Evolutionary conservation across 2,888 invertebrate genomes (phyloP).

Genomic region (Ramazzottius varieornatus): DNA sequence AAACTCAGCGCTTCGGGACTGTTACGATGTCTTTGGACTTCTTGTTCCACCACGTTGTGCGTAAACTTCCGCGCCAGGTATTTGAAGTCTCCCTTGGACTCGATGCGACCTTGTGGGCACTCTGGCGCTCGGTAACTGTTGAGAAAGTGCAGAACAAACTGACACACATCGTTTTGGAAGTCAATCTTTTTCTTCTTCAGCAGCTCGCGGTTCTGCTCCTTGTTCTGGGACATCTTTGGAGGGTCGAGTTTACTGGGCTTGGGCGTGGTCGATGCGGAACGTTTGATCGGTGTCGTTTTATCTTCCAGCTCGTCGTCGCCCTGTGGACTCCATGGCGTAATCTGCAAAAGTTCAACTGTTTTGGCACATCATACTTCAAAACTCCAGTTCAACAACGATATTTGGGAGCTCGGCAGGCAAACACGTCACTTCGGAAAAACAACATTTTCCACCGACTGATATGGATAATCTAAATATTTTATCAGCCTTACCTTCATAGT

Average conservation of each 20-base stretch:
- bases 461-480: too few species aligned
- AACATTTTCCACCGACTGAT: too few species aligned
- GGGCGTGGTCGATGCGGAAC: too few species aligned
- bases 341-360: too few species aligned
- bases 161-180: constrained; percentile 20
- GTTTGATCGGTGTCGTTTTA: too few species aligned
- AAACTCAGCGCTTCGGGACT: constrained; percentile 57
- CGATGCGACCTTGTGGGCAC: constrained; percentile 57
- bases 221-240: too few species aligned
- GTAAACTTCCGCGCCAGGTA: constrained; percentile 53
- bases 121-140: constrained; percentile 62
- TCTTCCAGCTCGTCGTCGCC: neutral
- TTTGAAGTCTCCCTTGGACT: constrained; percentile 69
- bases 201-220: too few species aligned
- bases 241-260: too few species aligned
- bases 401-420: too few species aligned
- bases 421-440: too few species aligned
- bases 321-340: neutral
- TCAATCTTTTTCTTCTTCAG: constrained; percentile 13
- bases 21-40: constrained; percentile 35
- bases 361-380: too few species aligned
- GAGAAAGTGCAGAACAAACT: constrained; percentile 36
- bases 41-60: constrained; percentile 1
- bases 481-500: neutral
- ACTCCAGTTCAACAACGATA: too few species aligned